Percentiles rank a stretch among this genome's conserved stretches.
phyloP scores from a whole-genome alignment of 2,888 invertebrate species.

The Trissolcus japonicus region DNA sequence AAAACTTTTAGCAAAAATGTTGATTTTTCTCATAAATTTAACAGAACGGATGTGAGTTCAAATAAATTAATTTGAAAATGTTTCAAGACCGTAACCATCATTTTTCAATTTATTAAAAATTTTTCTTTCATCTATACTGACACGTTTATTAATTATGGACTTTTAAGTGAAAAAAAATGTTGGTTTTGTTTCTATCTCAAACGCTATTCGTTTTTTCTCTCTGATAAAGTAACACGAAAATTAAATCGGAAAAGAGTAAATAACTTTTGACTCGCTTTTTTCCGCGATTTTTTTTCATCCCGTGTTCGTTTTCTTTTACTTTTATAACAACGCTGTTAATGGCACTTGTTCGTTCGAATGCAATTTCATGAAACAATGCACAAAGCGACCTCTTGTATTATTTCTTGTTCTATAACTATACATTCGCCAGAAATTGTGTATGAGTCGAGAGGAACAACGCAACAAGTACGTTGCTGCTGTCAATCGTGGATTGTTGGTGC shows the following conservation, averaged over 20 bases:
- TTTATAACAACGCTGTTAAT: constrained; percentile 27
- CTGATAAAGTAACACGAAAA: constrained; percentile 15
- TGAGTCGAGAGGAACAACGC: constrained; percentile 34
- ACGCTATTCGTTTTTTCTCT: constrained; percentile 1
- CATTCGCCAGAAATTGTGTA: constrained; percentile 33
- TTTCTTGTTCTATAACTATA: constrained; percentile 21
- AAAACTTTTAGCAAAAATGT: too few relatives aligned
- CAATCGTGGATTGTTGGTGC: background rate
- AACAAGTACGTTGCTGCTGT: constrained; percentile 37
- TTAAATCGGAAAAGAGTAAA: constrained; percentile 23
- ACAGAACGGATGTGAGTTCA: too few relatives aligned
- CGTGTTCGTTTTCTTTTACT: background rate
- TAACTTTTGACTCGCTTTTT: constrained; percentile 12
- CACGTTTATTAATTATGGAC: too few relatives aligned
- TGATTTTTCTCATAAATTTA: too few relatives aligned
- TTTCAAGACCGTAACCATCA: too few relatives aligned
- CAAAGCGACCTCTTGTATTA: constrained; percentile 25
- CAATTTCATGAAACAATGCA: constrained; percentile 31
- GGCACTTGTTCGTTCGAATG: constrained; percentile 22
- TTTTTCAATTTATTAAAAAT: too few relatives aligned
- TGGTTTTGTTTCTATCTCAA: constrained; percentile 5
- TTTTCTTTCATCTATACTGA: too few relatives aligned
- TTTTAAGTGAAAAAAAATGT: too few relatives aligned
- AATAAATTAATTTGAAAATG: too few relatives aligned
- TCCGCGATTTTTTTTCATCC: background rate